phyloP scores from a whole-genome alignment of 53 echinoderm and acorn worm genomes.

The Echinarachnius parma region DNA sequence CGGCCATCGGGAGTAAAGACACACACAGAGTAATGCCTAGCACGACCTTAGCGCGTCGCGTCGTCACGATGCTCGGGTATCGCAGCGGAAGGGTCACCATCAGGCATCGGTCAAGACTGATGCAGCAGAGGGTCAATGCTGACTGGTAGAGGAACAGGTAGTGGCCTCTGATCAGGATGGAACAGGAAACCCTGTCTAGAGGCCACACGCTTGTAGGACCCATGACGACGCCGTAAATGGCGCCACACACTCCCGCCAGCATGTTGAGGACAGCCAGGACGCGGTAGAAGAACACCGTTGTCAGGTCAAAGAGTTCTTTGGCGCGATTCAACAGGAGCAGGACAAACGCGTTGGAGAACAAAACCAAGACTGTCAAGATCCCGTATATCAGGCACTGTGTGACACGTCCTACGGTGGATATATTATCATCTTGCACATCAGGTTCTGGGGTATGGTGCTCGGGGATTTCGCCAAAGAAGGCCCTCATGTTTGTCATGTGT shows the following conservation, averaged over 20 bases:
- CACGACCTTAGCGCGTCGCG: not conserved
- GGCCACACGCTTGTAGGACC: constrained; percentile 22
- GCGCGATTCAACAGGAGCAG: not conserved
- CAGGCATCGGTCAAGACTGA: constrained; percentile 28
- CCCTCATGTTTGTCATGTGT: too few species aligned
- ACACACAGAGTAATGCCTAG: not conserved
- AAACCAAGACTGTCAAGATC: not conserved
- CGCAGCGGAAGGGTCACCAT: constrained; percentile 27
- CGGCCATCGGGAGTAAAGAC: not conserved
- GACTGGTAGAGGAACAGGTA: constrained; percentile 32
- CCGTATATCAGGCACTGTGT: constrained; percentile 9
- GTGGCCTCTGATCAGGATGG: constrained; percentile 17
- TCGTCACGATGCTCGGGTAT: constrained; percentile 32
- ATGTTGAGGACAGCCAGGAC: constrained; percentile 25
- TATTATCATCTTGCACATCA: too few species aligned
- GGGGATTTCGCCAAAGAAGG: too few species aligned
- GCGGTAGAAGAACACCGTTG: constrained; percentile 33
- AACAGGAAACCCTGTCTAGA: constrained; percentile 11
- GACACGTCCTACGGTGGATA: too few species aligned
- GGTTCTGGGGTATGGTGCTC: too few species aligned
- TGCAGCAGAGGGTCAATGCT: constrained; percentile 25
- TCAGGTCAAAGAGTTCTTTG: constrained; percentile 21
- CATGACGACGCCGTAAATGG: constrained; percentile 30
- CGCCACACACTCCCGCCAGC: constrained; percentile 22
- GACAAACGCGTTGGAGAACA: constrained; percentile 12